Evolutionary conservation across 2,113 vertebrate species (phyloP), one percentile per base, ranked within the genome.

Genomic region (Paraplagusia blochii): DNA sequence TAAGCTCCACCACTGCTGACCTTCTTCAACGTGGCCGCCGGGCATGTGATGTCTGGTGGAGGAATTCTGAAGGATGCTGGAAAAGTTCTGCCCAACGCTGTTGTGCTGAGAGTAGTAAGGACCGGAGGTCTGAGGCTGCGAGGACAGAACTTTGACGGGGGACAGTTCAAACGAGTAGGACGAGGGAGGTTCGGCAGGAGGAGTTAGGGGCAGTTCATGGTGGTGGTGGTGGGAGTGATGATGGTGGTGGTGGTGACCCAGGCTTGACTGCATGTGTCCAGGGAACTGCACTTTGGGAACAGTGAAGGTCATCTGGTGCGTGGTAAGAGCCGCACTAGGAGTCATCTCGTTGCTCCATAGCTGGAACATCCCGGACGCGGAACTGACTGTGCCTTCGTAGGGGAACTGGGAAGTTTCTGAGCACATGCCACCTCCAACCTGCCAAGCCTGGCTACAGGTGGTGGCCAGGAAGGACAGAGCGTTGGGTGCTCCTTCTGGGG

Each of bases 1-100:
- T 8, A 93, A 84, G 74, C 91, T 93, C 93, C 93, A 94, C 93
- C 93, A 94, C 40, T 93, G 90, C 66, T 92, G 90, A 12, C 86
- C 76, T 0, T 94, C 92, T 3, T 93, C 93, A 14, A 84, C 58
- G 0, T 90, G 88, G 9, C 86, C 74, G 5, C 81, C 74, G 1
- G 87, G 48, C n/a, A 92, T 79, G 69, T 89, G 88, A 39, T 87
- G 86, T 63, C 91, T 83, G 44, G 79, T 59, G 1, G 91, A 82
- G 33, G 91, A 85, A 68, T 85, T 88, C 64, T 90, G 91, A 40
- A 93, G 87, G 57, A 93, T 92, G 58, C 74, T 78, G 44, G 92
- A 81, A 75, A 92, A 93, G 82, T 90, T 93, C 74, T 92, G 93
- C 44, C 82, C 73, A 40, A 93, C 74, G 16, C 75, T 55, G 63